phyloP scores from a whole-genome alignment of 2,888 invertebrate species.

The Heteromyza rotundicornis region DNA sequence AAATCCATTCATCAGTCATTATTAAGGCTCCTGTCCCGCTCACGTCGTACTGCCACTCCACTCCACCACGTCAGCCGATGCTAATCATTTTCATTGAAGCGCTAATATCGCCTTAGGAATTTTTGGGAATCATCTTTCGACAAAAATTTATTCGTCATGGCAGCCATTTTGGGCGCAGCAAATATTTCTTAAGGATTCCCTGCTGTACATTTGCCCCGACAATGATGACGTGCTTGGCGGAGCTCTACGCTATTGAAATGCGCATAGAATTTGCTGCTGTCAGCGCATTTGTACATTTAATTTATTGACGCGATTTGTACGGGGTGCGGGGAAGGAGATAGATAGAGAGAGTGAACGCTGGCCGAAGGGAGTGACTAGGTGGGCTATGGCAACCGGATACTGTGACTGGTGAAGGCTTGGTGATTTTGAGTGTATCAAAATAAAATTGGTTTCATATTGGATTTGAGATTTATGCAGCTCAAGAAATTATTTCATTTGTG shows the following conservation, averaged over 20 bases:
- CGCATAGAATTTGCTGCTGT: slow-evolving; percentile 14
- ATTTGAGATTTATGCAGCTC: slow-evolving; percentile 12
- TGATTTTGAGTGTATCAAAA: not conserved
- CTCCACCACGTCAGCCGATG: not conserved
- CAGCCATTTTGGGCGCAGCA: not conserved
- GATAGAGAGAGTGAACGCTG: not conserved
- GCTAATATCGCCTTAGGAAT: slow-evolving; percentile 1
- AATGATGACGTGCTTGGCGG: too few species aligned
- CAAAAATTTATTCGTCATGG: too few species aligned
- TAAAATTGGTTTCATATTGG: slow-evolving; percentile 9
- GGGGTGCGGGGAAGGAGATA: not conserved
- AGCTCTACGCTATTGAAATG: too few species aligned
- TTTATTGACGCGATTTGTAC: slow-evolving; percentile 16
- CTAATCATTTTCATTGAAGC: slow-evolving; percentile 12
- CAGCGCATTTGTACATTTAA: slow-evolving; percentile 20
- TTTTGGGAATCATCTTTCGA: not conserved
- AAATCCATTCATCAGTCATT: slow-evolving; percentile 14
- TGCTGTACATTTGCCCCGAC: too few species aligned
- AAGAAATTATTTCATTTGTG: slow-evolving; percentile 9
- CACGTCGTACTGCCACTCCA: not conserved
- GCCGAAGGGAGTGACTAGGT: not conserved
- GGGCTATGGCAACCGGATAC: not conserved
- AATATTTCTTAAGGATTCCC: not conserved
- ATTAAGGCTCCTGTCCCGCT: not conserved
- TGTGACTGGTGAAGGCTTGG: not conserved